Conservation (phyloP, 2,113 vertebrate species). For the Natator depressus region DNA sequence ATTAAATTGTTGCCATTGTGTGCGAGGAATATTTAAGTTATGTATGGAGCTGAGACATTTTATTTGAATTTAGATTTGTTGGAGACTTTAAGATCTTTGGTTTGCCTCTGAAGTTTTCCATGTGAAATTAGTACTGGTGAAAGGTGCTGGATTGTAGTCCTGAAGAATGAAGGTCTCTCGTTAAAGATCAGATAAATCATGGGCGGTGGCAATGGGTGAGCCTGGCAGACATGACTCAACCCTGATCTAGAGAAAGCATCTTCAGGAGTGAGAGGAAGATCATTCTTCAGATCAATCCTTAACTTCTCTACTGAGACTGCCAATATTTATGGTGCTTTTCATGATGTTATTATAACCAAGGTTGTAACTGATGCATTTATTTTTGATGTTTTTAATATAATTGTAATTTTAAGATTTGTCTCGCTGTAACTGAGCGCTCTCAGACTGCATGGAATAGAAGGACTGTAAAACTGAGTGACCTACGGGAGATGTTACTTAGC, state of each 20-base stretch:
- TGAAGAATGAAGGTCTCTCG: neutral
- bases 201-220: neutral
- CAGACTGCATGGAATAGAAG: neutral
- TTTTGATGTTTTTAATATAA: constrained; percentile 14
- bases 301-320: neutral
- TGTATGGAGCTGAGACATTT: constrained; percentile 18
- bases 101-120: neutral
- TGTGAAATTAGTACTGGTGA: neutral
- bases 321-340: neutral
- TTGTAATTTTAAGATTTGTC: neutral
- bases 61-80: constrained; percentile 26
- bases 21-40: constrained; percentile 38
- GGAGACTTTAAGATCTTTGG: constrained; percentile 16
- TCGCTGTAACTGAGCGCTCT: neutral
- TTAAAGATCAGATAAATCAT: neutral
- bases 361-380: neutral
- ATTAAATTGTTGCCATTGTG: constrained; percentile 70
- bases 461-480: neutral
- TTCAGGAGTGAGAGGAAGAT: neutral
- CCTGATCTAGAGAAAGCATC: neutral
- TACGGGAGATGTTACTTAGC: neutral
- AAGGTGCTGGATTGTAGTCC: neutral
- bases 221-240: neutral
- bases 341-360: neutral
- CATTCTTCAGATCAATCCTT: neutral